These are phyloP conservation scores for Gasteruption jaculator DNA, from an alignment of 2,888 invertebrate genomes.

Conservation along the genomic window DNA sequence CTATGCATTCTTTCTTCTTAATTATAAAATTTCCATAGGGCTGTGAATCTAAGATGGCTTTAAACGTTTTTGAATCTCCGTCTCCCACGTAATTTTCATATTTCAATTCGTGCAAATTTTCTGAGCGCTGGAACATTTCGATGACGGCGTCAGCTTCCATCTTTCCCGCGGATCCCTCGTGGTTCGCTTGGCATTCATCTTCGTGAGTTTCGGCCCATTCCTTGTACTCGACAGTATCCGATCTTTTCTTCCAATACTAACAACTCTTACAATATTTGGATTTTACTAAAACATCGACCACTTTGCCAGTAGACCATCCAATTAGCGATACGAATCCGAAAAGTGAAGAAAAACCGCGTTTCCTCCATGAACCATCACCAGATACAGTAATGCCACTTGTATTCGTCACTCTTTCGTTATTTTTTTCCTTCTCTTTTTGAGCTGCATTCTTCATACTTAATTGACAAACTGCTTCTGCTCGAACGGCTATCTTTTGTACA, in stretches of 20 bases:
- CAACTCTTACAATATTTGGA: slow-evolving; percentile 19
- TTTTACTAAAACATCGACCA: slow-evolving; percentile 18
- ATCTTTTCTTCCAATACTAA: slow-evolving; percentile 16
- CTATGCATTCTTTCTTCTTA: no score
- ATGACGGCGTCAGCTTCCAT: slow-evolving; percentile 22
- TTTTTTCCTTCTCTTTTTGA: slow-evolving; percentile 10
- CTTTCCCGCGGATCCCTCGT: slow-evolving; percentile 22
- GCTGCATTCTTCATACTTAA: slow-evolving; percentile 16
- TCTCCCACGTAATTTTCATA: slow-evolving; percentile 18
- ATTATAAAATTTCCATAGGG: no score
- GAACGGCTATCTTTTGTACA: slow-evolving; percentile 13
- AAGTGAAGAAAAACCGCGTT: slow-evolving; percentile 15
- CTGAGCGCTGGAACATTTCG: slow-evolving; percentile 17
- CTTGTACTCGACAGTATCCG: slow-evolving; percentile 19
- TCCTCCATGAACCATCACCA: slow-evolving; percentile 22
- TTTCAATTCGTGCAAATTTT: slow-evolving; percentile 6
- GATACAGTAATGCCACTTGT: slow-evolving; percentile 18
- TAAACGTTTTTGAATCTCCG: slow-evolving; percentile 18
- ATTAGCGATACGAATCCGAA: slow-evolving; percentile 17
- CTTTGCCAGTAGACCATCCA: slow-evolving; percentile 17
- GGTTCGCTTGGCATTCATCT: slow-evolving; percentile 17
- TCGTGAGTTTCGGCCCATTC: slow-evolving; percentile 18
- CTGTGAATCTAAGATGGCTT: no score
- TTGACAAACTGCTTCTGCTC: slow-evolving; percentile 14
- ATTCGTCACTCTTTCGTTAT: slow-evolving; percentile 1